These are phyloP conservation scores for Aurelia sp. DNA, from an alignment of 30 jellyfish, hydroid and myxozoan genomes.

Conservation along the genomic window DNA sequence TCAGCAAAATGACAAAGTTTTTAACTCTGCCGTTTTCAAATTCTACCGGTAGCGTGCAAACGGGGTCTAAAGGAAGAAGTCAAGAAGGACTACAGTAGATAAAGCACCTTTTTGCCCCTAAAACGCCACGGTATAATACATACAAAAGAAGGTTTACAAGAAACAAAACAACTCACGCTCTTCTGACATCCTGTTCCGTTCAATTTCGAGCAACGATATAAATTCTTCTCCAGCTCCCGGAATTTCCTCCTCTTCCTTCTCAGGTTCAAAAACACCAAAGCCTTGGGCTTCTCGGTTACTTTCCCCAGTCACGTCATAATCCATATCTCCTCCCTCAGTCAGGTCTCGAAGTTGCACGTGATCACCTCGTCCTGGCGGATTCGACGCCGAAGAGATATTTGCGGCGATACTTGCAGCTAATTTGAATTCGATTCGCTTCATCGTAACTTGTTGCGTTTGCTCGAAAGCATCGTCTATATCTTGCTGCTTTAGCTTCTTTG, in stretches of 20 bases:
- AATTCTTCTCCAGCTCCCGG: slow-evolving; percentile 52
- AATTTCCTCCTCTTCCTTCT: slow-evolving; percentile 51
- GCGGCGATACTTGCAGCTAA: slow-evolving; percentile 84
- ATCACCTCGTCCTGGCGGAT: neutral
- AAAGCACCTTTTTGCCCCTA: neutral
- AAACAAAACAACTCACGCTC: slow-evolving; percentile 33
- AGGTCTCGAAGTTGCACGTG: neutral
- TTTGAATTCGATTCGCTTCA: slow-evolving; percentile 87
- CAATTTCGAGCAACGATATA: slow-evolving; percentile 56
- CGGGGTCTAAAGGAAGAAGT: too few relatives aligned
- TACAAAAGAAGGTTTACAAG: neutral
- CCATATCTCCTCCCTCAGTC: too few relatives aligned
- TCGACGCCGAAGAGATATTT: slow-evolving; percentile 9
- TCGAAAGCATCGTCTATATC: slow-evolving; percentile 70
- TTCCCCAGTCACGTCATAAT: neutral
- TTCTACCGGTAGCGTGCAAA: too few relatives aligned
- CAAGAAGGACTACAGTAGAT: neutral
- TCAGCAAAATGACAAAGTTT: too few relatives aligned
- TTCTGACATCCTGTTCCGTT: slow-evolving; percentile 19
- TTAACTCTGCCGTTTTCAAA: too few relatives aligned
- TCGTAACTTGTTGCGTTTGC: slow-evolving; percentile 50
- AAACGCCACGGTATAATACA: too few relatives aligned
- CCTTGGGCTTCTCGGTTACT: slow-evolving; percentile 17
- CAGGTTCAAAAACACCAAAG: slow-evolving; percentile 65
- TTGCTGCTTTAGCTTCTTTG: slow-evolving; percentile 29